Base-by-base conservation (phyloP, 2,888 invertebrate species). In the Plebejus anna region DNA sequence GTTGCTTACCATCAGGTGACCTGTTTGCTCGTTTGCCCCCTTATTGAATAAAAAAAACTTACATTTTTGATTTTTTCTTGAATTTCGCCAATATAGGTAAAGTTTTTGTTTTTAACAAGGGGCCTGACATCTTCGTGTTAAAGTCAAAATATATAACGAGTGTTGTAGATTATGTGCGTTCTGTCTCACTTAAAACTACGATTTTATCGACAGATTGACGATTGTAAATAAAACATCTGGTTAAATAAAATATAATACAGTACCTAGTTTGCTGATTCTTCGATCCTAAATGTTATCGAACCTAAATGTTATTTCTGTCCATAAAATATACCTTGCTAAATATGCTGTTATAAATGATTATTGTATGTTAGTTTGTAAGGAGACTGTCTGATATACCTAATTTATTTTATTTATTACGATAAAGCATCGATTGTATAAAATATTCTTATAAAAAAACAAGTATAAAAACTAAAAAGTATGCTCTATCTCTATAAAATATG, bases 371-470 rank as follows among this genome's bases (percentile, higher is more conserved):
- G 66, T 36, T 55, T 66, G 16, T 66, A 66, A 66, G 66, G 66
- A 66, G 32, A 66, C 66, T 66, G 66, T 66, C 0, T 36, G 13
- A 66, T 66, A 66, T 66, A 22, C 22, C 22, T 22, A 66, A 32
- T 66, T 66, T 66, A 66, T 66, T 13, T 66, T 32, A 66, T 66
- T 32, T 16, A 66, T 32, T 32, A 5, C 16, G 32, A 32, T 66
- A 66, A 32, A 66, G 59, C 9, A 28, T 61, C 28, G 61, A 61
- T n/a, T 66, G 32, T 66, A 66, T 61, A 66, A 66, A 66, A 66
- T 66, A 66, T 36, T 32, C 5, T 66, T 66, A 32, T 22, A 32
- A 47, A 11, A 11, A 47, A 47, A 47, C 11, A 47, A 47, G 2
- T 47, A 7, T 47, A 47, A 9, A 47, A 47, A 55, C 32, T 73